These are phyloP conservation scores for Prinia subflava DNA, from an alignment of 2,113 vertebrate genomes.

Conservation along the genomic window DNA sequence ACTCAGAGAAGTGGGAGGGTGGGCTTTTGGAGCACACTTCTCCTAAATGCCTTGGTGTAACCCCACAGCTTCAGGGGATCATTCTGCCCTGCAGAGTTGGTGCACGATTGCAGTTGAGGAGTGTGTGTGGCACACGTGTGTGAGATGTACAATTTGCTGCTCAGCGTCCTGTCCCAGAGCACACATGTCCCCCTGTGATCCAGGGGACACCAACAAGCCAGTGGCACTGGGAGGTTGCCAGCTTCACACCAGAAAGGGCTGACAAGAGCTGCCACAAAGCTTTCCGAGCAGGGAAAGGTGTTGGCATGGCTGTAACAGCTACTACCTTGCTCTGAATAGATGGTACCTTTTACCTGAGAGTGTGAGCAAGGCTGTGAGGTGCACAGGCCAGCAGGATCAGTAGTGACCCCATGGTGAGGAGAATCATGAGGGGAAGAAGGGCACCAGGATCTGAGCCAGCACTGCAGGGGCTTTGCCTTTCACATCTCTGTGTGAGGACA, in stretches of 20 bases:
- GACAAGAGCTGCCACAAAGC: not conserved
- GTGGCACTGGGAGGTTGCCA: not conserved
- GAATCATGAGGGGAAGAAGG: fast-evolving
- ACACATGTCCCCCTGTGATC: fast-evolving
- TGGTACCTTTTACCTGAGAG: not conserved
- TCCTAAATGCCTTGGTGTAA: not conserved
- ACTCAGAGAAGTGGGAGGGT: not conserved
- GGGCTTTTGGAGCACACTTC: not conserved
- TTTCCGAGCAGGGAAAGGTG: not conserved
- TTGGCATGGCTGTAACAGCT: not conserved
- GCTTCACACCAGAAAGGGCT: fast-evolving
- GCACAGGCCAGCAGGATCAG: not conserved
- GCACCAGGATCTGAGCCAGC: not conserved
- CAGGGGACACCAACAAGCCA: too few species aligned
- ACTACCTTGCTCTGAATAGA: not conserved
- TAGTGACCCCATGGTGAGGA: not conserved
- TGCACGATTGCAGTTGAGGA: fast-evolving
- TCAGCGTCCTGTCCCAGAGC: fast-evolving
- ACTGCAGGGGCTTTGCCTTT: fast-evolving
- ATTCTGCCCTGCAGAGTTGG: not conserved
- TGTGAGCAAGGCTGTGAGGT: fast-evolving
- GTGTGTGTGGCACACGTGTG: fast-evolving
- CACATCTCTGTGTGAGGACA: fast-evolving
- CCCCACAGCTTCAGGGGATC: not conserved
- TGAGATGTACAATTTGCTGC: not conserved